Conservation (phyloP, 2,113 vertebrate genomes). For the Tyto alba region DNA sequence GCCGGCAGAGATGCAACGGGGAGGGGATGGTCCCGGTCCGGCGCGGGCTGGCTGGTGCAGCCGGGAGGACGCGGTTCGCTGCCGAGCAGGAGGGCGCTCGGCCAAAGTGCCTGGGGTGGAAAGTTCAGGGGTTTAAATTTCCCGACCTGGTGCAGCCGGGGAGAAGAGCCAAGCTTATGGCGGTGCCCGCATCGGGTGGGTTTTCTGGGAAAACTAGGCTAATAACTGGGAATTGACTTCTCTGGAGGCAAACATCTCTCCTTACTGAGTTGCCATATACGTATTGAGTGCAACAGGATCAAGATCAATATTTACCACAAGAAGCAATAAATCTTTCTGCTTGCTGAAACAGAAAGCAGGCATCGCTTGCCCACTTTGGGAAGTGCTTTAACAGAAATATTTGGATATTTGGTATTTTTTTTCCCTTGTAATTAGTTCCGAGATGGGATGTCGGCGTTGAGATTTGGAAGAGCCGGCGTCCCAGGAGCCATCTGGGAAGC, state of each 20-base stretch:
- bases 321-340: constrained; percentile 44
- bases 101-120: neutral
- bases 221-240: constrained; percentile 48
- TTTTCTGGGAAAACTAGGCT: neutral
- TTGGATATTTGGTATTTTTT: neutral
- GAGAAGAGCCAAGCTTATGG: neutral
- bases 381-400: constrained; percentile 7
- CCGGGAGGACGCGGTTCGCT: neutral
- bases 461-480: constrained; percentile 16
- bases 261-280: neutral
- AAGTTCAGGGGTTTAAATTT: constrained; percentile 49
- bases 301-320: constrained; percentile 30
- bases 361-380: neutral
- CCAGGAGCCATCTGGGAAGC: constrained; percentile 42
- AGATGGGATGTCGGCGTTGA: neutral
- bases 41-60: neutral
- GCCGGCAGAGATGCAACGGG: neutral
- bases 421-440: neutral
- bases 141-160: neutral
- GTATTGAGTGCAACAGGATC: neutral
- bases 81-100: neutral
- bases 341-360: constrained; percentile 1
- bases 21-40: neutral
- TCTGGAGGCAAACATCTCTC: constrained; percentile 23
- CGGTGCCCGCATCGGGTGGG: neutral